These are phyloP conservation scores for Leistus spinibarbis DNA, from an alignment of 2,888 invertebrate species.

Conservation along the genomic window DNA sequence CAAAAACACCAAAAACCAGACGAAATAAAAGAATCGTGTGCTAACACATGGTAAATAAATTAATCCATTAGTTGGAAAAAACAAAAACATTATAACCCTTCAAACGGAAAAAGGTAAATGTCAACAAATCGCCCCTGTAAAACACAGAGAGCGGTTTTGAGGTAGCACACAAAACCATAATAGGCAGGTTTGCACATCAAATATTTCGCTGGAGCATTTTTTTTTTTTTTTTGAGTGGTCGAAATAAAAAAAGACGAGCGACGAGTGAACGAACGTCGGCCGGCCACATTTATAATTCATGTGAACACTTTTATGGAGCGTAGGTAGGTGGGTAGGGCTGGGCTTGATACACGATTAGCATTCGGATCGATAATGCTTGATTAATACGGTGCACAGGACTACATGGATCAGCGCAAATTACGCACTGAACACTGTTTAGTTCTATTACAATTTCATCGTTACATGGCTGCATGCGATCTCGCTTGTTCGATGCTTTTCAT, in stretches of 20 bases:
- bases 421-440: constrained; percentile 38
- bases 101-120: constrained; percentile 39
- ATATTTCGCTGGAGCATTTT: constrained; percentile 51
- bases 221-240: constrained; percentile 53
- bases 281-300: constrained; percentile 36
- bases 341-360: constrained; percentile 16
- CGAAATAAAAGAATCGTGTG: not conserved
- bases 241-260: constrained; percentile 45
- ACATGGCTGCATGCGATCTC: constrained; percentile 10
- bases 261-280: constrained; percentile 3
- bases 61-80: constrained; percentile 23
- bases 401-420: constrained; percentile 37
- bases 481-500: too few relatives aligned
- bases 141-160: constrained; percentile 53
- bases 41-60: constrained; percentile 28
- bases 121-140: constrained; percentile 35
- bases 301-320: constrained; percentile 28
- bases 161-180: constrained; percentile 58
- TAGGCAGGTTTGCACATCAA: constrained; percentile 58
- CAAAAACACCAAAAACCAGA: not conserved
- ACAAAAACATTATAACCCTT: constrained; percentile 22
- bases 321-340: constrained; percentile 5
- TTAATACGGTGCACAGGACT: constrained; percentile 33
- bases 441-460: constrained; percentile 38
- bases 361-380: constrained; percentile 35